Conservation (phyloP, 2,113 vertebrate genomes). For the Copsychus sechellarum region DNA sequence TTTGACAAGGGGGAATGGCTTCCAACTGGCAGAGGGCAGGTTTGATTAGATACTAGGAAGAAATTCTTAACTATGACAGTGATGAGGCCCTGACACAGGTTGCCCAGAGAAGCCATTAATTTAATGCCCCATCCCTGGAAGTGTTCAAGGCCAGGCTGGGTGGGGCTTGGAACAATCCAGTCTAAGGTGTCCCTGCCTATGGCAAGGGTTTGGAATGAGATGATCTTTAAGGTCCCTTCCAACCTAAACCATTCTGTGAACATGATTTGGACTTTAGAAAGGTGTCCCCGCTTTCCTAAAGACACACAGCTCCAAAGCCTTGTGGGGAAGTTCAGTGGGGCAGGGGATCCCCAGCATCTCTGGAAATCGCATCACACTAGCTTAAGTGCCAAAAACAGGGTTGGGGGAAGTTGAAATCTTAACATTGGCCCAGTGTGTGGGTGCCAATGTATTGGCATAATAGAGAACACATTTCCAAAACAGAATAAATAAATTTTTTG, state of each 20-base stretch:
- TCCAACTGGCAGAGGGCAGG: neutral
- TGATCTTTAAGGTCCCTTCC: neutral
- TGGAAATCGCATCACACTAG: neutral
- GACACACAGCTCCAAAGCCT: neutral
- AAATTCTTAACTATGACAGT: neutral
- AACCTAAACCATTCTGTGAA: neutral
- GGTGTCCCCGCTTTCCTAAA: neutral
- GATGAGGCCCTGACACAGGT: neutral
- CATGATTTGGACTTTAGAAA: neutral
- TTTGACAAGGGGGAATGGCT: neutral
- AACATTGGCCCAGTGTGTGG: neutral
- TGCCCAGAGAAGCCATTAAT: neutral
- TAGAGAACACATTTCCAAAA: neutral
- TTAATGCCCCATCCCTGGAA: neutral
- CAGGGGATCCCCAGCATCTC: neutral
- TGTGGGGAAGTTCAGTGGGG: neutral
- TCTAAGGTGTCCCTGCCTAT: neutral
- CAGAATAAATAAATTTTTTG: neutral
- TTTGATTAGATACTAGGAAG: neutral
- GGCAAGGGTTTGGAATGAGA: rapidly evolving
- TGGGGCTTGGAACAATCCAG: neutral
- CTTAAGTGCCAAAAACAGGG: neutral
- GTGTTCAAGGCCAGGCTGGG: neutral
- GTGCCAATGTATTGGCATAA: neutral
- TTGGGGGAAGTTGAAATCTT: neutral